These are phyloP conservation scores for Eublepharis macularius DNA, from an alignment of 2,113 vertebrate species.

Conservation along the genomic window DNA sequence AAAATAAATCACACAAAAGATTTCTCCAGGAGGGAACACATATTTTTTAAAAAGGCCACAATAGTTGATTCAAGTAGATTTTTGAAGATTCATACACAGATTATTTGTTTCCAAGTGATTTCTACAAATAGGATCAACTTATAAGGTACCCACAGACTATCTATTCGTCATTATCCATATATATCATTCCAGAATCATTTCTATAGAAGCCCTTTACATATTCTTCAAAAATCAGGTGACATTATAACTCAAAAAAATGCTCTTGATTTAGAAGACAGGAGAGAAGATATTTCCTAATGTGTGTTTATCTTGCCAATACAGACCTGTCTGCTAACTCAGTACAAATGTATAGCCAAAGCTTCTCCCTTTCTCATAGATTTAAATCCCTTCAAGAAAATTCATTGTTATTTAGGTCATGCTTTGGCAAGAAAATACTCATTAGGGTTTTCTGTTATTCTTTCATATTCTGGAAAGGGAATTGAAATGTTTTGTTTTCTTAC, in stretches of 20 bases:
- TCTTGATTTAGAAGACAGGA: background rate
- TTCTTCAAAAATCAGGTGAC: background rate
- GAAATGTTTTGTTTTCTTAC: constrained; percentile 8
- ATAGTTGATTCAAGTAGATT: background rate
- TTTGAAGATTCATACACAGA: background rate
- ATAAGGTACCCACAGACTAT: background rate
- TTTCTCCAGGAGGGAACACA: too few species aligned
- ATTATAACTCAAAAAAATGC: background rate
- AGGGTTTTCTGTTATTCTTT: background rate
- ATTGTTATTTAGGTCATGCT: constrained; percentile 19
- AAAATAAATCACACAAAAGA: too few species aligned
- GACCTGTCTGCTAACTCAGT: constrained; percentile 16
- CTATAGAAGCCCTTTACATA: background rate
- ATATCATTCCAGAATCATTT: background rate
- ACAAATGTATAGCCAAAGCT: constrained; percentile 15
- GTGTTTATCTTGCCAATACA: background rate
- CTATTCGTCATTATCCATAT: background rate
- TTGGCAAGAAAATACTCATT: constrained; percentile 17
- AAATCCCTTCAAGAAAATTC: constrained; percentile 6
- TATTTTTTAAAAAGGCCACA: too few species aligned
- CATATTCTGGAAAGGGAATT: background rate
- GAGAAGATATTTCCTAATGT: background rate
- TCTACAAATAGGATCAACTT: too few species aligned
- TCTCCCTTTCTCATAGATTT: background rate
- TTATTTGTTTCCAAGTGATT: background rate